Conservation (phyloP, 2,797 vertebrate species). For the Tadarida brasiliensis region DNA sequence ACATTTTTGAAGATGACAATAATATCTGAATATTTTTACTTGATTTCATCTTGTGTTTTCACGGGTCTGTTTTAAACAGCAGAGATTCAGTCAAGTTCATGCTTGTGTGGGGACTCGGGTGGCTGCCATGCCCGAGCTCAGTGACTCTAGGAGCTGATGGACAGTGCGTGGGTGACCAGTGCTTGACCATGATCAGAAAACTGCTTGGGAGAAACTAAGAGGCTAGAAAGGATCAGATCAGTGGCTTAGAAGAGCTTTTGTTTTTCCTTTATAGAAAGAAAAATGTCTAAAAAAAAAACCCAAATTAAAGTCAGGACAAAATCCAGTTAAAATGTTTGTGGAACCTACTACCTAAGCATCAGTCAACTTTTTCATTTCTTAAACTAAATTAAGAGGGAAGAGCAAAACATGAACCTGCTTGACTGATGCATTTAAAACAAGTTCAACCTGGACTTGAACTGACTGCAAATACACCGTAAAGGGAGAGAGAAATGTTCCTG, state of each 20-base stretch:
- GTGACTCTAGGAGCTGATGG: neutral
- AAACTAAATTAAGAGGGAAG: neutral
- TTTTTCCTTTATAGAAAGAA: neutral
- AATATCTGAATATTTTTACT: neutral
- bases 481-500: too few species aligned
- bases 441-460: neutral
- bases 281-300: neutral
- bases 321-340: neutral
- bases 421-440: neutral
- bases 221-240: neutral
- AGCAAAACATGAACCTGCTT: neutral
- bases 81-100: slow-evolving; percentile 52
- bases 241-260: neutral
- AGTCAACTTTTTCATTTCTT: neutral
- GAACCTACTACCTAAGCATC: neutral
- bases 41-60: neutral
- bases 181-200: neutral
- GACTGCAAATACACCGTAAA: neutral
- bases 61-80: neutral
- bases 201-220: neutral
- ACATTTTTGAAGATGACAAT: slow-evolving; percentile 25
- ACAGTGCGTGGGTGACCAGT: neutral
- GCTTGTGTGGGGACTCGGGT: neutral
- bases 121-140: neutral
- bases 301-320: neutral